Evolutionary conservation across 2,113 vertebrate species (phyloP).

Genomic region (Tiliqua scincoides): DNA sequence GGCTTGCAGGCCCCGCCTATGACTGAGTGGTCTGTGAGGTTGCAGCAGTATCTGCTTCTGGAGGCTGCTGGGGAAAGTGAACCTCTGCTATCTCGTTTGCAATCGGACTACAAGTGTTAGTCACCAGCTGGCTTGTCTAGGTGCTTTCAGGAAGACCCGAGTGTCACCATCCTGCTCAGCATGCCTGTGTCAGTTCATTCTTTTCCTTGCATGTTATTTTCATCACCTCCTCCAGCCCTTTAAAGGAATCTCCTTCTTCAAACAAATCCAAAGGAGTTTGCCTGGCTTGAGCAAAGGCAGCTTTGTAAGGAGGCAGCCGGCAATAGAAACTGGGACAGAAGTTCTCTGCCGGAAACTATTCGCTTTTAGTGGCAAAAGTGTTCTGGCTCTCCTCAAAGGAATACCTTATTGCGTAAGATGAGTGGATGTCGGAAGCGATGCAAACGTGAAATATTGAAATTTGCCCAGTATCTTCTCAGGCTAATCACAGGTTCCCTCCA

Average conservation of each 20-base stretch:
- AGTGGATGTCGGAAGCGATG: conserved; percentile 95
- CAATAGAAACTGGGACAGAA: conserved; percentile 73
- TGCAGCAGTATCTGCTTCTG: conserved; percentile 81
- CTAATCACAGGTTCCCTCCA: conserved; percentile 93
- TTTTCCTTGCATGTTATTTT: conserved; percentile 10
- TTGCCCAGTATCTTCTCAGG: conserved; percentile 95
- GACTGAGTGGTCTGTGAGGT: conserved; percentile 79
- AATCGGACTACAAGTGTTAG: conserved; percentile 58
- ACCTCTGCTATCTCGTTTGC: conserved; percentile 52
- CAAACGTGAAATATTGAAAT: conserved; percentile 95
- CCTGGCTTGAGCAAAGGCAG: conserved; percentile 10
- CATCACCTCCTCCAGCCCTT: conserved; percentile 39
- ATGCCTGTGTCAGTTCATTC: conserved; percentile 33
- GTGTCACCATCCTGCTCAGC: conserved; percentile 58
- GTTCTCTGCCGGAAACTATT: conserved; percentile 70
- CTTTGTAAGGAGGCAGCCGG: conserved; percentile 46
- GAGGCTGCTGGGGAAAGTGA: conserved; percentile 74
- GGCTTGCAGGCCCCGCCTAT: conserved; percentile 83
- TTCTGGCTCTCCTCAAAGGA: conserved; percentile 69
- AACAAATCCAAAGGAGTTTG: conserved; percentile 66
- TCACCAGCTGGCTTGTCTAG: conserved; percentile 59
- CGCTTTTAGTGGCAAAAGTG: conserved; percentile 50
- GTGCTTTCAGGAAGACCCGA: conserved; percentile 71
- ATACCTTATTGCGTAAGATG: conserved; percentile 80
- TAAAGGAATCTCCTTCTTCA: conserved; percentile 52